Percentiles rank a stretch among this genome's conserved stretches.
These are phyloP conservation scores for Misgurnus anguillicaudatus DNA, from an alignment of 2,113 vertebrate genomes.

Conservation along the genomic window DNA sequence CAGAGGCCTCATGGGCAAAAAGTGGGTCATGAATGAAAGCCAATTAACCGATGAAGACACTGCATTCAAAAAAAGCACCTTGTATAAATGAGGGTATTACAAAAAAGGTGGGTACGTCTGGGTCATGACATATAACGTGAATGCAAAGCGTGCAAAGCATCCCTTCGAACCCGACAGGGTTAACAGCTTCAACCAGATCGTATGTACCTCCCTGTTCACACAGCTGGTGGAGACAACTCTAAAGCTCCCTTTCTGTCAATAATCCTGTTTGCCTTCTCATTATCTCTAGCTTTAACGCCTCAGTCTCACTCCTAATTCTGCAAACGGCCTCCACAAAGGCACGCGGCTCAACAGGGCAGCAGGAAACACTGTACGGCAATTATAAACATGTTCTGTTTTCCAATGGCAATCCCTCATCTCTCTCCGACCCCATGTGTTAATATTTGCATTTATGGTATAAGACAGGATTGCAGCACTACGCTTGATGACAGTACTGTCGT, in stretches of 20 bases:
- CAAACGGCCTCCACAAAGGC: constrained; percentile 77
- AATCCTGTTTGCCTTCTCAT: constrained; percentile 82
- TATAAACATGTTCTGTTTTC: constrained; percentile 72
- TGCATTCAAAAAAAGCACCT: constrained; percentile 44
- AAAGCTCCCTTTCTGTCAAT: constrained; percentile 81
- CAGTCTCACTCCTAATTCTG: constrained; percentile 73
- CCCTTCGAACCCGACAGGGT: constrained; percentile 37
- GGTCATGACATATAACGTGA: constrained; percentile 13
- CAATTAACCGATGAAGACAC: constrained; percentile 56
- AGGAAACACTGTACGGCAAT: constrained; percentile 73
- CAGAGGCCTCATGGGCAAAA: constrained; percentile 52
- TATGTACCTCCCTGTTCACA: constrained; percentile 72
- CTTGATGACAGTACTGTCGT: constrained; percentile 5
- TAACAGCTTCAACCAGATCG: constrained; percentile 47
- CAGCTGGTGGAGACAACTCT: constrained; percentile 74
- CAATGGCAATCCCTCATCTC: constrained; percentile 59
- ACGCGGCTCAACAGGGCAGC: constrained; percentile 64
- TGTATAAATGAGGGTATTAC: constrained; percentile 6
- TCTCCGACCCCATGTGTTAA: constrained; percentile 62
- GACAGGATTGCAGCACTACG: constrained; percentile 50
- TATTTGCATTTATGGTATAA: constrained; percentile 49
- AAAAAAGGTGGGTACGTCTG: constrained; percentile 23
- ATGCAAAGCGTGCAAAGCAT: neutral
- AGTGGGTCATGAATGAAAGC: constrained; percentile 65
- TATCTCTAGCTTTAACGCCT: constrained; percentile 71